These are phyloP conservation scores for Parnassius mnemosyne DNA, from an alignment of 2,888 invertebrate genomes.

Conservation along the genomic window DNA sequence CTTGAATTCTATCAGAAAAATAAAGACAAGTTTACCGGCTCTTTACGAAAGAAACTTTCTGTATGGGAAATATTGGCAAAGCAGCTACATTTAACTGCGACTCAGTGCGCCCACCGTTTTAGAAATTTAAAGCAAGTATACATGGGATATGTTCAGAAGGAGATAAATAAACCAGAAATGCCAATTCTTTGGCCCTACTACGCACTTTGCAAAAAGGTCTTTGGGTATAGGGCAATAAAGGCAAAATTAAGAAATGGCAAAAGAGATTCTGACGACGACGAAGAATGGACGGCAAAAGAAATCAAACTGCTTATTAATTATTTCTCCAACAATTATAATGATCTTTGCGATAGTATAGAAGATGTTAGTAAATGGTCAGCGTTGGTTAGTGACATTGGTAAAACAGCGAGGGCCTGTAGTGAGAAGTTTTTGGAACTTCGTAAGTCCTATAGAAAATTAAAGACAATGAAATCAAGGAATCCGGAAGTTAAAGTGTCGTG, in stretches of 20 bases:
- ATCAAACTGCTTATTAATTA: constrained; percentile 59
- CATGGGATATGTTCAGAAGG: constrained; percentile 58
- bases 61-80: constrained; percentile 58
- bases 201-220: constrained; percentile 66
- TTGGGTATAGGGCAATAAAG: constrained; percentile 65
- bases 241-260: constrained; percentile 57
- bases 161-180: constrained; percentile 65
- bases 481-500: constrained; percentile 64
- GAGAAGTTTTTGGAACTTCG: constrained; percentile 65
- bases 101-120: constrained; percentile 65
- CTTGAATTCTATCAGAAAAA: constrained; percentile 65
- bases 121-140: constrained; percentile 66
- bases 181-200: constrained; percentile 69
- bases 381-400: constrained; percentile 47
- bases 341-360: constrained; percentile 44
- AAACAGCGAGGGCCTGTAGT: constrained; percentile 47
- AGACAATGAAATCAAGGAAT: constrained; percentile 59
- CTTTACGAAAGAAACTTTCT: constrained; percentile 50
- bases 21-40: constrained; percentile 60
- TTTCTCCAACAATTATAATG: constrained; percentile 50
- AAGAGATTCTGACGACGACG: constrained; percentile 45
- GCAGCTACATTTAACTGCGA: constrained; percentile 54
- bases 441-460: constrained; percentile 65
- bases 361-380: constrained; percentile 47
- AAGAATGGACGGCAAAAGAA: constrained; percentile 64